These are phyloP conservation scores for Caiman crocodilus DNA, from an alignment of 2,797 vertebrate species.

Conservation along the genomic window DNA sequence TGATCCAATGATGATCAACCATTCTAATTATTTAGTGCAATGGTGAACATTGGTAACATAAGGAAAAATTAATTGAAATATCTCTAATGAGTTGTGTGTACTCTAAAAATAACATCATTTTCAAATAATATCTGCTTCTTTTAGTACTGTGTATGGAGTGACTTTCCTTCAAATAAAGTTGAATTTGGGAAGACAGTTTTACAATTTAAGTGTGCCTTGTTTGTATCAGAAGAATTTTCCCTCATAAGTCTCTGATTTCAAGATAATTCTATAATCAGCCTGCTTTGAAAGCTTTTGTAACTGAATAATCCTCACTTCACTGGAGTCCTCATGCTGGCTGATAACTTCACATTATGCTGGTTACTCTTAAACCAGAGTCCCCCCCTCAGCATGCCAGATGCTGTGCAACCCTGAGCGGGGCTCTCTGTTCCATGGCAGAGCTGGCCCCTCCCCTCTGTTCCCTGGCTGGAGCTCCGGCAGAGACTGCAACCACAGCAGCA, in stretches of 20 bases:
- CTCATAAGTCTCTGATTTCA: background rate
- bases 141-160: no score
- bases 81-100: background rate
- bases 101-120: background rate
- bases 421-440: no score
- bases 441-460: no score
- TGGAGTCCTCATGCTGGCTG: background rate
- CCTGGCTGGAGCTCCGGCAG: no score
- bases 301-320: background rate
- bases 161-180: background rate
- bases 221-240: constrained; percentile 26
- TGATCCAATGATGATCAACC: background rate
- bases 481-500: no score
- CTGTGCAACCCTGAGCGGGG: no score
- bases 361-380: background rate
- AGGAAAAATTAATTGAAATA: background rate
- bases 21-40: no score
- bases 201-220: background rate
- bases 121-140: no score
- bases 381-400: background rate
- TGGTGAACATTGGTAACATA: no score
- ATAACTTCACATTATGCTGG: background rate
- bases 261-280: background rate
- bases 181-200: background rate
- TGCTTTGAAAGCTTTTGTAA: background rate